These are phyloP conservation scores for Aplodontia rufa DNA, from an alignment of 2,113 vertebrate species.

Conservation along the genomic window DNA sequence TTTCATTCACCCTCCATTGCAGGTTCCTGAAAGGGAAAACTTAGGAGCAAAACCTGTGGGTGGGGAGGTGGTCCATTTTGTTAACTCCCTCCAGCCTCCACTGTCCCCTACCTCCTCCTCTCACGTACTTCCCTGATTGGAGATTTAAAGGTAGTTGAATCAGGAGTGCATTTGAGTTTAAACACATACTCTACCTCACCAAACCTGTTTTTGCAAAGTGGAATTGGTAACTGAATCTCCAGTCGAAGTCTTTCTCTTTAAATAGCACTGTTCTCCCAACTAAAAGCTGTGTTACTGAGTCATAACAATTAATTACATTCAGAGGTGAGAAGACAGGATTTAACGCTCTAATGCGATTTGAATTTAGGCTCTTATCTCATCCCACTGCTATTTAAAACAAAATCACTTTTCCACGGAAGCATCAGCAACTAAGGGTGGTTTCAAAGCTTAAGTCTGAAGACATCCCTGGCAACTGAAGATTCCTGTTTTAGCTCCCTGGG, in stretches of 20 bases:
- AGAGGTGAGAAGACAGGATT: constrained; percentile 77
- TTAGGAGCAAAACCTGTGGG: background rate
- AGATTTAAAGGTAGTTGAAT: background rate
- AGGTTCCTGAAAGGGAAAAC: constrained; percentile 40
- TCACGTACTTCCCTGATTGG: background rate
- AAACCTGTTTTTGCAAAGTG: constrained; percentile 34
- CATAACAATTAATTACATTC: constrained; percentile 78
- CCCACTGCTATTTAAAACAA: constrained; percentile 76
- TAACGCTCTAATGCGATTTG: constrained; percentile 70
- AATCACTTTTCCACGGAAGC: constrained; percentile 55
- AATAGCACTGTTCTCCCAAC: constrained; percentile 50
- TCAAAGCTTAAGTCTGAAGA: constrained; percentile 54
- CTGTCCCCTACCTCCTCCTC: background rate
- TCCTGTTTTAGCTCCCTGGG: constrained; percentile 54
- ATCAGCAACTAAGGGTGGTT: constrained; percentile 39
- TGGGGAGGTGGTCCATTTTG: background rate
- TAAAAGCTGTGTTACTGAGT: constrained; percentile 66
- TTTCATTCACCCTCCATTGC: constrained; percentile 72
- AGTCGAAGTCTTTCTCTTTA: constrained; percentile 48
- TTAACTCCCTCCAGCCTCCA: background rate
- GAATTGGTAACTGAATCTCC: constrained; percentile 10
- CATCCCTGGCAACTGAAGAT: constrained; percentile 44
- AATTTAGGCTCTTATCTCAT: constrained; percentile 72
- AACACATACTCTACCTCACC: background rate
- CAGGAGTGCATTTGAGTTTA: background rate